Evolutionary conservation across 2,888 invertebrate species (phyloP).

Genomic region (Tipula lateralis): DNA sequence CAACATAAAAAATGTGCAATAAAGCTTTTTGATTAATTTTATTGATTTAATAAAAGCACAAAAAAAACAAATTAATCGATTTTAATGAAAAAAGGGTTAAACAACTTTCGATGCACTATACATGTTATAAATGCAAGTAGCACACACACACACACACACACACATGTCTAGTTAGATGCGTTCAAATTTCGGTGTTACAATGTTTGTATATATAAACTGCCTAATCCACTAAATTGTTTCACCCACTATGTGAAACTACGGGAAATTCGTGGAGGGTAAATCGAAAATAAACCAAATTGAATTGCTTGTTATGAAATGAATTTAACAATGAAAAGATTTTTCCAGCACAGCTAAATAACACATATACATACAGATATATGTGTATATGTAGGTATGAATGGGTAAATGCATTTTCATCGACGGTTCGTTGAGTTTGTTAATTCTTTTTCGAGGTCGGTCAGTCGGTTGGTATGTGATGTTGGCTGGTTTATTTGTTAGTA

Average conservation of each 20-base stretch:
- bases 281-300: not conserved
- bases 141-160: too few species aligned
- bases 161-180: too few species aligned
- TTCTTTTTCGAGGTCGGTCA: not conserved
- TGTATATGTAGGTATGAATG: not conserved
- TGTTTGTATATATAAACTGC: not conserved
- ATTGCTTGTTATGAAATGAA: not conserved
- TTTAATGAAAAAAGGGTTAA: not conserved
- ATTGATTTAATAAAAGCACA: not conserved
- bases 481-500: not conserved
- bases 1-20: not conserved
- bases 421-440: not conserved
- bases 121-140: not conserved
- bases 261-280: not conserved
- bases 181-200: too few species aligned
- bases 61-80: not conserved
- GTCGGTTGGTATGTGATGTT: not conserved
- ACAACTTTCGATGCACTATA: not conserved
- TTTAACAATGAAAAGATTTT: not conserved
- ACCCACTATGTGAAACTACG: too few species aligned
- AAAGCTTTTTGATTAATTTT: not conserved
- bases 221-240: not conserved
- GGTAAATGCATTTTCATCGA: conserved; percentile 1
- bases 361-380: not conserved
- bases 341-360: not conserved